A percentile compares a stretch with the other conserved stretches of the same genome.
These are phyloP conservation scores for Morelia viridis DNA, from an alignment of 2,797 vertebrate genomes.

Conservation along the genomic window DNA sequence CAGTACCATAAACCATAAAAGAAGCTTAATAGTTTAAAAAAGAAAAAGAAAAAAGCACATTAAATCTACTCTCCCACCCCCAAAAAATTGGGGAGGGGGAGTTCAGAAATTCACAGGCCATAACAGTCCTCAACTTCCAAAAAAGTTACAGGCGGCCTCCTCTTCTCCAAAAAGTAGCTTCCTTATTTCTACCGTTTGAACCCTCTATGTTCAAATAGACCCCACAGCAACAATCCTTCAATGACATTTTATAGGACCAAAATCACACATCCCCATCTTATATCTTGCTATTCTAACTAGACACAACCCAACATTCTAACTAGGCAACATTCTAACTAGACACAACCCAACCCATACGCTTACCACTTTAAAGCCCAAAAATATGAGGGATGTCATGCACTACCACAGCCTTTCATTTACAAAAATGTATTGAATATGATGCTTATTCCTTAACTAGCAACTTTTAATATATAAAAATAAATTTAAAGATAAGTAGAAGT, in stretches of 20 bases:
- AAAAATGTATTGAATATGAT: background rate
- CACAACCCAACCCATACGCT: background rate
- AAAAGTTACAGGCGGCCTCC: background rate
- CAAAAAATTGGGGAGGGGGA: background rate
- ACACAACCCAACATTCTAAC: background rate
- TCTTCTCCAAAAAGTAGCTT: background rate
- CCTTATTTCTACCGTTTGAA: background rate
- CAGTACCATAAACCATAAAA: background rate
- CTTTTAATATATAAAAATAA: background rate
- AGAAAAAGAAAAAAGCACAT: background rate
- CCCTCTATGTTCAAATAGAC: background rate
- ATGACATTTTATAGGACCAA: background rate
- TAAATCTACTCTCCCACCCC: background rate
- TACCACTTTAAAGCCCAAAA: background rate
- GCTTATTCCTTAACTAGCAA: background rate
- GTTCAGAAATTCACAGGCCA: background rate
- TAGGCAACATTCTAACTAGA: background rate
- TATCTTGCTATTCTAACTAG: background rate
- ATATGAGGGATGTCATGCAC: background rate
- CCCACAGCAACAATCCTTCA: background rate
- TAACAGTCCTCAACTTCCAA: background rate
- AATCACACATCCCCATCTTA: background rate
- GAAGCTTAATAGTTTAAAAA: background rate
- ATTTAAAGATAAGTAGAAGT: conserved; percentile 30
- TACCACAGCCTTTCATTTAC: background rate